Conservation (phyloP, 2,113 vertebrate genomes). For the Bufo gargarizans region DNA sequence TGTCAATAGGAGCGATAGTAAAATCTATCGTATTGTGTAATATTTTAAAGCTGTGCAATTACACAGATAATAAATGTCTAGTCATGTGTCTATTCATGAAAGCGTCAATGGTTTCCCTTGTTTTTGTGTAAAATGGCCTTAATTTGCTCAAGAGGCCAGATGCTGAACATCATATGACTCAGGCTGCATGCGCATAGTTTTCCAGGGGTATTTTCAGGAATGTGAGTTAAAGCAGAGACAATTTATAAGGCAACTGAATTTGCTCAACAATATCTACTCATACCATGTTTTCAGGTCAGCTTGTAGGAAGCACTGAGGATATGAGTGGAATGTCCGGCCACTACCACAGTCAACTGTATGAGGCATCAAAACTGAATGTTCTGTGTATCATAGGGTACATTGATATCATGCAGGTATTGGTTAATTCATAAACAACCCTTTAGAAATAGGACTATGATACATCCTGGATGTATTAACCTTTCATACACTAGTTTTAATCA, state of each 20-base stretch:
- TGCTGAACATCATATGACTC: constrained; percentile 21
- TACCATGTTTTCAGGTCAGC: neutral
- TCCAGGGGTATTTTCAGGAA: constrained; percentile 1
- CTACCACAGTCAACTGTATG: neutral
- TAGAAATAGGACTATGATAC: too few relatives aligned
- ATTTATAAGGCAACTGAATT: constrained; percentile 1
- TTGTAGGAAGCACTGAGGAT: neutral
- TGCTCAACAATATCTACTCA: constrained; percentile 7
- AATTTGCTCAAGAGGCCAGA: neutral
- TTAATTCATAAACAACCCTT: neutral
- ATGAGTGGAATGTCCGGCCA: constrained; percentile 14
- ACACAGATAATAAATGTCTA: neutral
- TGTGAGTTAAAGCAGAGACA: neutral
- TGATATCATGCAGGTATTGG: neutral
- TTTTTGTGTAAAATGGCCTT: neutral
- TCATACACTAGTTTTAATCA: too few relatives aligned
- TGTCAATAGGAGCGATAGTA: neutral
- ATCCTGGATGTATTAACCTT: too few relatives aligned
- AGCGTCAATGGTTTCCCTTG: neutral
- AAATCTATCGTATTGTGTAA: neutral
- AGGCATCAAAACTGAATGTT: neutral
- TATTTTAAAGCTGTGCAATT: neutral
- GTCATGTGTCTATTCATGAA: constrained; percentile 2
- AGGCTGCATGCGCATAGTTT: neutral
- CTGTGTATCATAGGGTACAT: neutral